These are phyloP conservation scores for Menidia menidia DNA, from an alignment of 2,797 vertebrate species.

Conservation along the genomic window DNA sequence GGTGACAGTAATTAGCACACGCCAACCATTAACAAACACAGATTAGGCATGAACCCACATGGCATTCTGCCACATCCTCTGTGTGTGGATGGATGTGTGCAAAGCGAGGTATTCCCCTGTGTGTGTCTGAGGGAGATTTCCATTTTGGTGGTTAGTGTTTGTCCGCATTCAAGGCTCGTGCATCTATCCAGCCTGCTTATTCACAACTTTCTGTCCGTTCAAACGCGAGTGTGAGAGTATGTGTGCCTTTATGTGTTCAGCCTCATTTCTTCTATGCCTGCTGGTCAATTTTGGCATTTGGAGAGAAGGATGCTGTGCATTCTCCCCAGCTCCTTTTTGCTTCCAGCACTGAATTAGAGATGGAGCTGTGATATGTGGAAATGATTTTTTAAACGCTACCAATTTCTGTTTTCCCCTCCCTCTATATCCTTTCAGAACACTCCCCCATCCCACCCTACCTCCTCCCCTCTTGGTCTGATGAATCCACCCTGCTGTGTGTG, in stretches of 20 bases:
- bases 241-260: constrained; percentile 64
- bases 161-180: constrained; percentile 63
- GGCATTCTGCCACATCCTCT: constrained; percentile 88
- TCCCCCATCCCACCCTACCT: neutral
- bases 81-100: constrained; percentile 69
- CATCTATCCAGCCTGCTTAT: constrained; percentile 49
- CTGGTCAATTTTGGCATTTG: constrained; percentile 81
- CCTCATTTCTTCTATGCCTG: constrained; percentile 78
- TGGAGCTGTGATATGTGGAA: constrained; percentile 98
- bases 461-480: constrained; percentile 54
- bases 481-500: constrained; percentile 94
- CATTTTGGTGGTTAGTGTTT: constrained; percentile 63
- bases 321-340: constrained; percentile 87
- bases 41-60: constrained; percentile 90
- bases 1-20: constrained; percentile 97
- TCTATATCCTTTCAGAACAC: constrained; percentile 19
- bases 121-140: constrained; percentile 60
- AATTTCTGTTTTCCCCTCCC: constrained; percentile 85
- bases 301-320: constrained; percentile 83
- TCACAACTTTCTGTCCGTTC: constrained; percentile 33
- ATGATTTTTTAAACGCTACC: constrained; percentile 97
- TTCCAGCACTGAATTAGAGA: constrained; percentile 95
- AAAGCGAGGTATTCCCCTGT: constrained; percentile 69
- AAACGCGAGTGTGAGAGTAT: constrained; percentile 9
- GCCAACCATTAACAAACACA: constrained; percentile 95